Percentiles rank a stretch among this genome's conserved stretches.
These are phyloP conservation scores for Agriotes lineatus DNA, from an alignment of 2,888 invertebrate genomes.

Conservation along the genomic window DNA sequence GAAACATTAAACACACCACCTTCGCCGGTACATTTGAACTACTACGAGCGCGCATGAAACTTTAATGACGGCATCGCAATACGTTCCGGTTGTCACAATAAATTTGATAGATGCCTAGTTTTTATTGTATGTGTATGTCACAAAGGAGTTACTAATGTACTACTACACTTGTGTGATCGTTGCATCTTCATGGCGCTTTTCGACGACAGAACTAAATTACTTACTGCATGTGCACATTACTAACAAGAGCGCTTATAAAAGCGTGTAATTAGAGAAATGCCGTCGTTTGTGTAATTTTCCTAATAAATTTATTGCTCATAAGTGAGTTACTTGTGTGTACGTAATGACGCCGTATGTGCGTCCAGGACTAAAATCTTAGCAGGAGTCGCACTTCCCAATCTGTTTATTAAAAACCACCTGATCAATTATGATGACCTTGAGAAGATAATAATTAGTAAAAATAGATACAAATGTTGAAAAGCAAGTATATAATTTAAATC, in stretches of 20 bases:
- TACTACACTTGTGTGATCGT: slow-evolving; percentile 6
- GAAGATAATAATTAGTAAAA: no score
- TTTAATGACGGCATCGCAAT: slow-evolving; percentile 32
- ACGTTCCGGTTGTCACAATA: slow-evolving; percentile 45
- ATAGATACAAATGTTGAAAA: no score
- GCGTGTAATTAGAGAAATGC: not conserved
- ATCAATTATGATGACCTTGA: no score
- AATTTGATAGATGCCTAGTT: slow-evolving; percentile 50
- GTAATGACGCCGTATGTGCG: no score
- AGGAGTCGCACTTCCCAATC: no score
- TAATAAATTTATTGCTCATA: no score
- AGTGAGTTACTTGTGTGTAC: no score
- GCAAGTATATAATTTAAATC: no score
- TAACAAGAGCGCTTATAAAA: not conserved
- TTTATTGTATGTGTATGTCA: slow-evolving; percentile 40
- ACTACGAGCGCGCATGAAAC: slow-evolving; percentile 12
- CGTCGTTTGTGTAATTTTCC: no score
- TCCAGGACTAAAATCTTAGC: no score
- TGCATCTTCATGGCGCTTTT: slow-evolving; percentile 6
- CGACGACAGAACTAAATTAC: slow-evolving; percentile 6
- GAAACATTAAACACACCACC: not conserved
- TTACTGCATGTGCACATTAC: not conserved
- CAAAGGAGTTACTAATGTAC: slow-evolving; percentile 27
- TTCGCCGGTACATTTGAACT: not conserved
- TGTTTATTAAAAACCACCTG: no score